phyloP scores from a whole-genome alignment of 2,113 vertebrate species.

The Apodemus sylvaticus region DNA sequence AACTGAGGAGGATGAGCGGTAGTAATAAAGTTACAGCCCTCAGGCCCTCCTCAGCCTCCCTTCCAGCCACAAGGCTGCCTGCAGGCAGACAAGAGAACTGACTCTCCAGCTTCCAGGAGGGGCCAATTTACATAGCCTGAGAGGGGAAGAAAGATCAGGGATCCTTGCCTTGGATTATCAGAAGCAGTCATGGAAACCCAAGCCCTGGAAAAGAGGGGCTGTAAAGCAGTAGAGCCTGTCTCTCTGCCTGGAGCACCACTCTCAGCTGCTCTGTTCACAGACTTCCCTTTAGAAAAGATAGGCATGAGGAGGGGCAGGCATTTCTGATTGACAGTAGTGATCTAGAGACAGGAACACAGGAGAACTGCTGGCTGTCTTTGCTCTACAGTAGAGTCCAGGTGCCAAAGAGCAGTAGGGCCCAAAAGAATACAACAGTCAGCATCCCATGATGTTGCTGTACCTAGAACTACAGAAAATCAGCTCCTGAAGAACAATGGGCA shows the following conservation, averaged over 20 bases:
- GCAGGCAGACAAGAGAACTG: neutral
- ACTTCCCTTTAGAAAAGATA: neutral
- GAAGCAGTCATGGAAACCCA: neutral
- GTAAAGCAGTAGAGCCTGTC: neutral
- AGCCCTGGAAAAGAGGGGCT: neutral
- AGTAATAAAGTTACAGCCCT: neutral
- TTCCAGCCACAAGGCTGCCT: neutral
- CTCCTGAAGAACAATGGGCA: neutral
- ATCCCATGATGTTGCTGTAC: fast-evolving
- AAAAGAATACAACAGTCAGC: neutral
- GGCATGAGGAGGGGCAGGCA: neutral
- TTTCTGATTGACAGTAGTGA: neutral
- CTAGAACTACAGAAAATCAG: neutral
- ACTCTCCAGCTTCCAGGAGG: neutral
- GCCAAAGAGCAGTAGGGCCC: neutral
- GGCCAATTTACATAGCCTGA: neutral
- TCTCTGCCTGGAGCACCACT: neutral
- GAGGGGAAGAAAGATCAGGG: neutral
- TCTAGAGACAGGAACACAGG: neutral
- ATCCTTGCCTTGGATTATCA: neutral
- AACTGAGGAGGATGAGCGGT: neutral
- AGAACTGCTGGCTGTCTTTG: neutral
- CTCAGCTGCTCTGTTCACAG: neutral
- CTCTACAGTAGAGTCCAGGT: neutral
- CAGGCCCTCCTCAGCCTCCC: neutral